Conservation (phyloP, 2,797 vertebrate genomes). For the Rhabdomys pumilio region DNA sequence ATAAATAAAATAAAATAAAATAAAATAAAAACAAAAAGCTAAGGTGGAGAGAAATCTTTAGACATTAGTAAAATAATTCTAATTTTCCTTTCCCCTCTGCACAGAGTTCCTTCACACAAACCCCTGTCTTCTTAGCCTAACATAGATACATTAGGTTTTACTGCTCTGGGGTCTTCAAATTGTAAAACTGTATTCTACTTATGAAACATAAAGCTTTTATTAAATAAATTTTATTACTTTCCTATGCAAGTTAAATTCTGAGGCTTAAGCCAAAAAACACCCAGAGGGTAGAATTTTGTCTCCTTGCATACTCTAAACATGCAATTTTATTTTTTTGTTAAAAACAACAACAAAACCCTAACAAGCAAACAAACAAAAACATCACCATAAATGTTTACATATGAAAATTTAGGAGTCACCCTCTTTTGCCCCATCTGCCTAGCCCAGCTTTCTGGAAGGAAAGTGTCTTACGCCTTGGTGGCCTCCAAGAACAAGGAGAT, state of each 20-base stretch:
- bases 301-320: slow-evolving; percentile 38
- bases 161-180: background rate
- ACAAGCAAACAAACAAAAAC: background rate
- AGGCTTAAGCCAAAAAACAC: background rate
- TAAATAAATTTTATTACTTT: slow-evolving; percentile 39
- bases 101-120: background rate
- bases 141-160: slow-evolving; percentile 4
- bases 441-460: slow-evolving; percentile 69
- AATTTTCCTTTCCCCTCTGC: background rate
- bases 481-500: slow-evolving; percentile 96
- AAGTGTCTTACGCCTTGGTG: slow-evolving; percentile 94
- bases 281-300: slow-evolving; percentile 9
- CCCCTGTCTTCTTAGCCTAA: background rate
- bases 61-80: background rate
- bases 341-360: background rate
- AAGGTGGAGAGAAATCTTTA: background rate
- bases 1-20: background rate
- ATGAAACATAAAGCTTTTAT: background rate
- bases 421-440: background rate
- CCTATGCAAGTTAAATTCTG: slow-evolving; percentile 6
- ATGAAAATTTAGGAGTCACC: slow-evolving; percentile 30
- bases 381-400: slow-evolving; percentile 48
- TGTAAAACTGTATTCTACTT: background rate
- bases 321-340: slow-evolving; percentile 53
- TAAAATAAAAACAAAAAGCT: background rate